Evolutionary conservation across 2,113 vertebrate species (phyloP).

Genomic region (Mus pahari): DNA sequence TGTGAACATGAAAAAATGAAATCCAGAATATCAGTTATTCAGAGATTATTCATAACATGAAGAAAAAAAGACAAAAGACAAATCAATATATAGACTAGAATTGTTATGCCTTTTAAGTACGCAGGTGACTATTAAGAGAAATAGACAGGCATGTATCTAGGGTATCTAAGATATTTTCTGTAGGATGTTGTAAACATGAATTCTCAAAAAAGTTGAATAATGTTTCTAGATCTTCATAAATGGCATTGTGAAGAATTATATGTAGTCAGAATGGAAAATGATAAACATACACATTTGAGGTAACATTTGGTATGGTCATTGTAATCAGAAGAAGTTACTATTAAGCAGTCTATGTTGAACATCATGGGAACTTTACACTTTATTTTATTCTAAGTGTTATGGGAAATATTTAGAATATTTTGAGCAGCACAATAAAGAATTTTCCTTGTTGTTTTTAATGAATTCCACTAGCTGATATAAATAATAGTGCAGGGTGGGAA

Average conservation of each 20-base stretch:
- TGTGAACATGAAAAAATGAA: not conserved
- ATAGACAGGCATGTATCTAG: not conserved
- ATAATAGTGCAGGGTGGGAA: not conserved
- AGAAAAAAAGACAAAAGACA: not conserved
- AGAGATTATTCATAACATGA: not conserved
- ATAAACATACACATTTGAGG: not conserved
- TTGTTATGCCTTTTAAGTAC: conserved; percentile 19
- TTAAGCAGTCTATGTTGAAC: not conserved
- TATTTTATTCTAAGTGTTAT: conserved; percentile 42
- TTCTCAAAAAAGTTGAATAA: not conserved
- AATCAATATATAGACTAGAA: not conserved
- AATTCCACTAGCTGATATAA: not conserved
- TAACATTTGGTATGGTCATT: not conserved
- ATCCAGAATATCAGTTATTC: not conserved
- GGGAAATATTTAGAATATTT: conserved; percentile 20
- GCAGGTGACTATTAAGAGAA: conserved; percentile 44
- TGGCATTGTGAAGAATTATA: not conserved
- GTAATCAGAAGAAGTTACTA: not conserved
- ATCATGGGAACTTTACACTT: conserved; percentile 12
- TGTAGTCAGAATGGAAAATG: not conserved
- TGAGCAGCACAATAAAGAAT: not conserved
- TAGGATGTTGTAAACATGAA: not conserved
- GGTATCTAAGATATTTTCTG: not conserved
- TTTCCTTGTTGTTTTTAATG: not conserved
- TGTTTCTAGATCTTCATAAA: not conserved